These are phyloP conservation scores for Myotis yumanensis DNA, from an alignment of 2,113 vertebrate genomes.

Conservation along the genomic window DNA sequence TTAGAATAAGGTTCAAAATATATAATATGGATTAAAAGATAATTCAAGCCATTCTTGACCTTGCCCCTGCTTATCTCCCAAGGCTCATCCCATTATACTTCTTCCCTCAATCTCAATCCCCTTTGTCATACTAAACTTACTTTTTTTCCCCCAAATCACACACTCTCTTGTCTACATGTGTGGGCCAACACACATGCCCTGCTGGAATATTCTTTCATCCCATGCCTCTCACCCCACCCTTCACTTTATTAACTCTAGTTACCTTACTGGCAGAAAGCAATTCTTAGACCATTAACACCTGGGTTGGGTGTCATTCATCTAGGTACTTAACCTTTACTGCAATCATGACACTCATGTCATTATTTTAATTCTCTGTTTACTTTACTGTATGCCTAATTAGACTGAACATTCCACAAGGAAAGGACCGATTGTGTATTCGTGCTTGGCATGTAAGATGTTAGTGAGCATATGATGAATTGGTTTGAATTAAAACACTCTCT, in stretches of 20 bases:
- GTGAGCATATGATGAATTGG: not conserved
- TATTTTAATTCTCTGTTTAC: not conserved
- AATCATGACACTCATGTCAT: not conserved
- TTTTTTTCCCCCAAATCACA: not conserved
- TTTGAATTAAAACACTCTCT: not conserved
- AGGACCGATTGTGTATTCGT: not conserved
- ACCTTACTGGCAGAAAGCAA: not conserved
- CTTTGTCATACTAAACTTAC: not conserved
- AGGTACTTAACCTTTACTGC: not conserved
- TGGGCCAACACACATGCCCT: not conserved
- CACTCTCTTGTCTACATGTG: not conserved
- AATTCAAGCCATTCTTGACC: not conserved
- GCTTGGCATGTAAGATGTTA: not conserved
- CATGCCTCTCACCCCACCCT: too few species aligned
- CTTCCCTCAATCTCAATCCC: not conserved
- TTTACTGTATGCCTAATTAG: not conserved
- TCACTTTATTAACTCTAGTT: not conserved
- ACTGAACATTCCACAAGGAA: not conserved
- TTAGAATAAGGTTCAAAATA: not conserved
- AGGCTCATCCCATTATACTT: not conserved
- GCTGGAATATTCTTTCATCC: not conserved
- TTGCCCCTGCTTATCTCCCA: not conserved
- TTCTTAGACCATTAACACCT: not conserved
- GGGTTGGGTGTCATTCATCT: not conserved
- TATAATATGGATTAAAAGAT: not conserved